Base-by-base conservation (phyloP, 2,797 vertebrate genomes). In the Tapera naevia region DNA sequence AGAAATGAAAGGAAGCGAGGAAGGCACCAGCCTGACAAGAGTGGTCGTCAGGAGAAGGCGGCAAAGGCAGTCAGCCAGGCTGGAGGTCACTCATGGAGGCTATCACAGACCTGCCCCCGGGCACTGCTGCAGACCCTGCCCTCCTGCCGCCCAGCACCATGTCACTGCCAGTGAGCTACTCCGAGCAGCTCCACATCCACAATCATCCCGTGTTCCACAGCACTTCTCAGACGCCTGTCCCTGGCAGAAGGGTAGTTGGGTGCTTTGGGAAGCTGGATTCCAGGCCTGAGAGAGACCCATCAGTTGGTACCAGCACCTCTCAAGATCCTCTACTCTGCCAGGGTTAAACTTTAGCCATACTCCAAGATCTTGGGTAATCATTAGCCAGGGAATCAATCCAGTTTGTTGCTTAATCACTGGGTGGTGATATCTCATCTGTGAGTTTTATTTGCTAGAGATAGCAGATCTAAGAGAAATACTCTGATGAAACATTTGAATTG, bases 361-460 rank as follows among this genome's bases (percentile, higher is more conserved):
- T 95, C 32, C 62, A 84, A 90, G 73, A 86, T 37, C 61, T 70
- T 58, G 43, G 75, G 51, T 88, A 95, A 96, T 85, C 37, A 91
- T 97, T 95, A 96, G 72, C 82, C 45, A 82, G 64, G 46, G 64
- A 85, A 89, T 91, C 84, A 58, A 91, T 46, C 10, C 32, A 46
- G 43, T 5, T 75, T 56, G 50, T 94, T 96, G 91, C 76, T 62
- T 83, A 81, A 95, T 58, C 69, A 37, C 28, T 48, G 28, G 60
- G 83, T 85, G 48, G 79, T 60, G 66, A 14, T 91, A 92, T 33
- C 76, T 74, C 48, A 13, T 66, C 78, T 85, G 51, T 24, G 67
- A 65, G 79, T 54, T 86, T 74, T 95, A 60, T 97, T 96, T 97
- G 90, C 57, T 91, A 65, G 67, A 88, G 91, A 95, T 96, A 96